Base-by-base conservation (phyloP, 2,113 vertebrate genomes). In the Haemorhous mexicanus region DNA sequence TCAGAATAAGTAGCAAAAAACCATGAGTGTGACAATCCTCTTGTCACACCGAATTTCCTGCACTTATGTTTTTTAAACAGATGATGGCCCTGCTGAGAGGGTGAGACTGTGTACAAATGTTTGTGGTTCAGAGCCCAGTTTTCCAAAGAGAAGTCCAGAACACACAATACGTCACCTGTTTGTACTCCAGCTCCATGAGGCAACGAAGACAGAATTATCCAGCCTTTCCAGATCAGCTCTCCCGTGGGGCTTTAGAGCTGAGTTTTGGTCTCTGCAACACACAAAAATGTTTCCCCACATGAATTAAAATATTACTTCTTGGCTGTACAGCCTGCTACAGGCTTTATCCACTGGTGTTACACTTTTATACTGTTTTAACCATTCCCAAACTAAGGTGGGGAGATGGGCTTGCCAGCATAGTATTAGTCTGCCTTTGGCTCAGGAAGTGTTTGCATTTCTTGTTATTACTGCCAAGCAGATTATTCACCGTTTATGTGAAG, bases 91-190 rank as follows among this genome's bases (percentile, higher is more conserved):
- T 93, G 76, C 33, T 94, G 85, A 95, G 86, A 89, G 95, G 85
- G 73, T 95, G 92, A 96, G 93, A 75, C 92, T 90, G 90, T 96
- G 95, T 95, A 91, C 87, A 94, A 96, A 90, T 90, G 75, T 95
- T 96, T 95, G 95, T 92, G 96, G 93, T 96, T 96, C 84, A 78
- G 85, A 96, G 93, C 76, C 92, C 92, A 81, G 94, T 93, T 97
- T 97, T 97, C 96, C 96, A 90, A 84, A 78, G 88, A 81, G 88
- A 86, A 94, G 93, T 96, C 96, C 96, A 97, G 95, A 90, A 93
- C 73, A 97, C 76, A 96, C 96, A 96, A 77, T 90, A 96, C 88
- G 83, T 96, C 96, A 96, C 95, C 94, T 96, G 88, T 96, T 97
- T 97, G 93, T 96, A 75, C 92, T 96, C 95, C 94, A 96, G 64